Base-by-base conservation (phyloP, 2,113 vertebrate species). In the Sorex fumeus region DNA sequence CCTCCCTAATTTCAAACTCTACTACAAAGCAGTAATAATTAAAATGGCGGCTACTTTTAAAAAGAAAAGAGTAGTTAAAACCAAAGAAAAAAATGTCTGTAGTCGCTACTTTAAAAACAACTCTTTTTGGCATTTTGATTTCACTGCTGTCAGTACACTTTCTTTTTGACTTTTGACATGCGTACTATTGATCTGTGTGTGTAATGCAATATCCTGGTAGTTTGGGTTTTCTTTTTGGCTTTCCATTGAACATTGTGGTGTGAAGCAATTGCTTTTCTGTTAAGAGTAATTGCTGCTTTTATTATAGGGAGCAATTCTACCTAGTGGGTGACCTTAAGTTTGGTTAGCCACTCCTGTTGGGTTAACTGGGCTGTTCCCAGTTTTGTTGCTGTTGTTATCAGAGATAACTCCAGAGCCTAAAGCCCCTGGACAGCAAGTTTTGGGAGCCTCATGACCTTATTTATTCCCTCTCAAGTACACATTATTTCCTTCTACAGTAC, bases 291-390 rank as follows among this genome's bases (percentile, higher is more conserved):
- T 25, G 43, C 67, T 66, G 62, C 34, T 78, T 81, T 60, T 78
- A 76, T 81, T 70, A 80, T 8, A 12, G 27, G 43, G 72, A 62
- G 79, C 19, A 62, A n/a, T 57, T 45, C 50, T 71, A 36, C 53
- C 69, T 57, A 90, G 32, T 19, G 8, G 25, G 7, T 25, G 57
- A 88, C 16, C 53, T 30, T 62, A 30, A 84, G 75, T 76, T 81
- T n/a, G 47, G 66, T 75, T 77, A 71, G 88, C 53, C 27, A 45
- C 34, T 93, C 43, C 21, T 77, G 13, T 80, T 27, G 75, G 19
- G 2, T 27, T 67, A 62, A 81, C 50, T 43, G 53, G 15, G 40
- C 36, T 80, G 13, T 70, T 93, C 92, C 91, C 83, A 77, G 16
- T 23, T 66, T 0, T 77, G 21, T 23, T 60, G 19, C 21, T 60